Evolutionary conservation across 2,113 vertebrate species (phyloP).

Genomic region (Catharus fuscescens): DNA sequence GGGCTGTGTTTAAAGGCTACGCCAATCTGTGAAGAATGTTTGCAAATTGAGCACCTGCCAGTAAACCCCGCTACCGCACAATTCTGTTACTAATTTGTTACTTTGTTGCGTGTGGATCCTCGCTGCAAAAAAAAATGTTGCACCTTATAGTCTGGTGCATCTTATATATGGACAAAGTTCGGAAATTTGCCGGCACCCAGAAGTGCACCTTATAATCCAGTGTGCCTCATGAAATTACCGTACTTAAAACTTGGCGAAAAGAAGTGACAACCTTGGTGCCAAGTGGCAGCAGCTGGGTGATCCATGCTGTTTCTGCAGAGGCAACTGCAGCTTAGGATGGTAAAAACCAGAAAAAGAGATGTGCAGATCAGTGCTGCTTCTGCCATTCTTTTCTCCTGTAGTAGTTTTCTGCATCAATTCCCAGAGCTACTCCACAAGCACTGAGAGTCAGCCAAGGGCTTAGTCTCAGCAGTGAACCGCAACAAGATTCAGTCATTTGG

Average conservation of each 20-base stretch:
- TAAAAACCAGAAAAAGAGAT: neutral
- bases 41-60: too few relatives aligned
- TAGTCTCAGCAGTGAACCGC: neutral
- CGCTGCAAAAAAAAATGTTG: too few relatives aligned
- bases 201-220: too few relatives aligned
- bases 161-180: too few relatives aligned
- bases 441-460: neutral
- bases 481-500: neutral
- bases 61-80: too few relatives aligned
- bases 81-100: too few relatives aligned
- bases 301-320: neutral
- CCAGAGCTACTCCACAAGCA: neutral
- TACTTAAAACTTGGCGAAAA: neutral
- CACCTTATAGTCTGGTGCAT: too few relatives aligned
- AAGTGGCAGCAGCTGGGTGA: neutral
- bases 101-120: too few relatives aligned
- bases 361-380: neutral
- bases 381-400: neutral
- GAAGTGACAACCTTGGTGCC: neutral
- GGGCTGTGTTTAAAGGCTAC: too few relatives aligned
- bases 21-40: too few relatives aligned
- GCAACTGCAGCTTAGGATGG: neutral
- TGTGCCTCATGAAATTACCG: too few relatives aligned
- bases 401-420: neutral
- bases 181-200: too few relatives aligned